phyloP scores from a whole-genome alignment of 1,140 invertebrate species.

The Pachypeltis micranthus region DNA sequence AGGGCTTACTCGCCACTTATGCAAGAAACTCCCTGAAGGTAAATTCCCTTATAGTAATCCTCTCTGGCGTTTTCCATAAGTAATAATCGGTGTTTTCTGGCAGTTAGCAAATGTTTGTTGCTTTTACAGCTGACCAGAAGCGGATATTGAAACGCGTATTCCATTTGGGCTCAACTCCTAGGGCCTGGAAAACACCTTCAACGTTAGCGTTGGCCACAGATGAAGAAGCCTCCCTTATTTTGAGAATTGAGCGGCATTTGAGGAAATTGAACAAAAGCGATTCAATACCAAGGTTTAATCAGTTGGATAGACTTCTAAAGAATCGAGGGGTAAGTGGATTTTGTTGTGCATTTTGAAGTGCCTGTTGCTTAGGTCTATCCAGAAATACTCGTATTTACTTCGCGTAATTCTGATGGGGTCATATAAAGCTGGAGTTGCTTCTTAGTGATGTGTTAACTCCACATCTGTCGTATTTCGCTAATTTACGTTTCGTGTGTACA shows the following conservation, averaged over 20 bases:
- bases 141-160: neutral
- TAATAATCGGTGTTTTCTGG: too few species aligned
- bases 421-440: too few species aligned
- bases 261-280: neutral
- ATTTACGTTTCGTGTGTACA: too few species aligned
- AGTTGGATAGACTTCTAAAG: neutral
- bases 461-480: too few species aligned
- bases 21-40: neutral
- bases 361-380: too few species aligned
- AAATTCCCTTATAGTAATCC: neutral
- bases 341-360: too few species aligned
- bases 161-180: neutral
- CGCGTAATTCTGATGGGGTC: too few species aligned
- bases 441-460: too few species aligned
- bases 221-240: conserved; percentile 6
- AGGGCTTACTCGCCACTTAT: neutral
- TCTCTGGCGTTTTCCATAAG: too few species aligned
- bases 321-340: conserved; percentile 5
- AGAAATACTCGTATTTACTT: too few species aligned
- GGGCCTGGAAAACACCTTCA: neutral
- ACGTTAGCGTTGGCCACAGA: neutral
- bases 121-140: neutral
- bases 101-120: neutral
- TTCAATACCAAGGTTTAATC: neutral
- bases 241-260: conserved; percentile 13